Evolutionary conservation across 1,140 invertebrate species (phyloP), one percentile per base, ranked within the genome.

Genomic region (Leguminivora glycinivorella): DNA sequence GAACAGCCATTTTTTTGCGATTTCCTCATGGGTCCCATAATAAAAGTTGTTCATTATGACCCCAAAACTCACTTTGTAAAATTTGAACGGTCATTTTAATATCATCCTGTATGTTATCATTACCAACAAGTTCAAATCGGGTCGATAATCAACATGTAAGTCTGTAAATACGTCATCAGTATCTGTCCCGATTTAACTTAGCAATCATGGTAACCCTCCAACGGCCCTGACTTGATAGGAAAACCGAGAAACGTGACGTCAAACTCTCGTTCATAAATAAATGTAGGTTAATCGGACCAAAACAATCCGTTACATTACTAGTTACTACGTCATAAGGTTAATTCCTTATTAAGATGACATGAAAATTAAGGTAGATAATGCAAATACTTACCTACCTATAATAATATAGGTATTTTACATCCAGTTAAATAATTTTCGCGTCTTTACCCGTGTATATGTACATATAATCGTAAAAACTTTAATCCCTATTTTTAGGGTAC

Each of bases 241-340:
- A 91, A 91, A 89, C 89, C 85, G 87, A 91, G 89, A 87, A 83
- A 82, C 76, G 81, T 91, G 89, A 91, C 89, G 89, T 91, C 89
- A 91, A 82, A 74, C 79, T 72, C 70, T 81, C 77, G 81, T 82
- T 83, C 82, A 90, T 84, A 86, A 85, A 68, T 73, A 74, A 90
- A 86, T 88, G 85, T 63, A 63, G 87, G 83, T 89, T 87, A 89
- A 84, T 85, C 83, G 87, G 73, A 84, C 83, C 78, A 81, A 86
- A 87, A 79, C 76, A 82, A 77, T 69, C 74, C 60, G 73, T 34
- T 66, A 70, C 60, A 25, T 67, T 63, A n/a, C n/a, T n/a, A n/a
- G n/a, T n/a, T 29, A 31, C 58, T 63, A 63, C 58, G 47, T 52
- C 47, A 52, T 52, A 1, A 22, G 47, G 7, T 19, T 19, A 43